A percentile compares a stretch with the other conserved stretches of the same genome.
Conservation (phyloP, 2,888 invertebrate species). For the Portevinia maculata region DNA sequence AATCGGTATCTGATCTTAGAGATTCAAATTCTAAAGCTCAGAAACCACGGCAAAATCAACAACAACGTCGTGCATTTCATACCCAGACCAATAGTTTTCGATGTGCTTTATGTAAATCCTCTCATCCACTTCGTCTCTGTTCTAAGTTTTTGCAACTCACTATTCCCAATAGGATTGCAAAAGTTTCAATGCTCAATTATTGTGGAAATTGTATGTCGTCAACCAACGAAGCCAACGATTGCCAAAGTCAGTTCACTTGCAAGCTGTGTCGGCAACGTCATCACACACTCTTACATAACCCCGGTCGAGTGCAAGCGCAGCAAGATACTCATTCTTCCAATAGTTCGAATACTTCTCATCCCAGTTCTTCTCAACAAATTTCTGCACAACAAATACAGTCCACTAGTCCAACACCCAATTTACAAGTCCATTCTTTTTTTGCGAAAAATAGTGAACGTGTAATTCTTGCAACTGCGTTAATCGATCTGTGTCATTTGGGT, state of each 20-base stretch:
- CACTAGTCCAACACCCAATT: not conserved
- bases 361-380: not conserved
- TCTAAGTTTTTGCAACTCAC: not conserved
- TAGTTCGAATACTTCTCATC: not conserved
- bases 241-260: not conserved
- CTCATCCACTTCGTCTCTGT: not conserved
- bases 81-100: not conserved
- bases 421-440: not conserved
- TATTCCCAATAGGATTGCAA: conserved; percentile 1
- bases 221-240: no score
- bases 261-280: not conserved
- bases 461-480: not conserved
- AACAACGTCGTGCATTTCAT: conserved; percentile 1
- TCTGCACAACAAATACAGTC: not conserved
- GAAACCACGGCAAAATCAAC: not conserved
- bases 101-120: not conserved
- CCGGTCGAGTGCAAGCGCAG: not conserved
- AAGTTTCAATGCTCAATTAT: not conserved
- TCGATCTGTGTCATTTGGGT: not conserved
- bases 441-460: not conserved
- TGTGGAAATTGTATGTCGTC: conserved; percentile 5
- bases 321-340: no score
- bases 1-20: not conserved
- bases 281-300: not conserved
- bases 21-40: not conserved